These are phyloP conservation scores for Sterna hirundo DNA, from an alignment of 2,113 vertebrate genomes.

Conservation along the genomic window DNA sequence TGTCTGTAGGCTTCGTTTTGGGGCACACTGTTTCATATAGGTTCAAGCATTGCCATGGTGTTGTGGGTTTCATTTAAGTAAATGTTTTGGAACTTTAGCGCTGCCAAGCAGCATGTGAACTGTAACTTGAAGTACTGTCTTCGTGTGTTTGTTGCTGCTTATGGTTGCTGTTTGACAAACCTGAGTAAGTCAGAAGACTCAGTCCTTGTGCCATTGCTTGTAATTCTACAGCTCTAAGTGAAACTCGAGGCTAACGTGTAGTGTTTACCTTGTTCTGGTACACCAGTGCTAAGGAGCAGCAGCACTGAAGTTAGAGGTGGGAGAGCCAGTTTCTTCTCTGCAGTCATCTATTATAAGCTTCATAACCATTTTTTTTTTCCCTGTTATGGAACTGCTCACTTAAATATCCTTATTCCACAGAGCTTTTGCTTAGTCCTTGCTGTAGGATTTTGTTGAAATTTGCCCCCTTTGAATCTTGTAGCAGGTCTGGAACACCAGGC, in stretches of 20 bases:
- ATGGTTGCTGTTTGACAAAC: neutral
- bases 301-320: neutral
- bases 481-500: neutral
- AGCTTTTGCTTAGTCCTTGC: neutral
- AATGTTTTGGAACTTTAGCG: neutral
- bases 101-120: neutral
- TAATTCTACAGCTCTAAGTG: neutral
- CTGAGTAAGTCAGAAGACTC: neutral
- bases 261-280: neutral
- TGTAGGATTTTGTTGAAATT: neutral
- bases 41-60: neutral
- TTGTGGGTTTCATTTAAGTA: neutral
- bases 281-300: neutral
- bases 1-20: neutral
- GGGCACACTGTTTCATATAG: neutral
- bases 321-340: neutral
- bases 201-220: neutral
- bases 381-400: neutral
- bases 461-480: neutral
- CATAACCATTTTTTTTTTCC: neutral
- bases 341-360: neutral
- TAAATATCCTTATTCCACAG: neutral
- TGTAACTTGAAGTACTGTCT: neutral
- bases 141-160: neutral
- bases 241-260: rapidly evolving